Evolutionary conservation across 2,888 invertebrate species (phyloP).

Genomic region (Folsomia manolachei): DNA sequence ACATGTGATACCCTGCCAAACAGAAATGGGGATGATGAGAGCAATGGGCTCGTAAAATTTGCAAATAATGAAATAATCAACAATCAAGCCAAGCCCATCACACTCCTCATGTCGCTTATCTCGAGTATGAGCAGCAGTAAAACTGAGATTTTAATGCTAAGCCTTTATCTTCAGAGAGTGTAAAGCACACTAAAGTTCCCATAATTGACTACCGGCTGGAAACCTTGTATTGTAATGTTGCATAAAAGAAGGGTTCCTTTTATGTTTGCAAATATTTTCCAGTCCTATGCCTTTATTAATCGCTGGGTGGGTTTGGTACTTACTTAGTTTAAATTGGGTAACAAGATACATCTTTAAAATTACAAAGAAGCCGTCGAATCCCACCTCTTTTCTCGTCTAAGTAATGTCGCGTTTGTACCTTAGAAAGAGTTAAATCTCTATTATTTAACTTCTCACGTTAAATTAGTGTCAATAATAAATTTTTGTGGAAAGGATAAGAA

Average conservation of each 20-base stretch:
- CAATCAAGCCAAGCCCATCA: not conserved
- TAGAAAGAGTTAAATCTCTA: not conserved
- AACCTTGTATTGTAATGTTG: not conserved
- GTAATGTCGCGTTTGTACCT: not conserved
- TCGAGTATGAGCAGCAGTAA: not conserved
- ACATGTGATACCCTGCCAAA: not conserved
- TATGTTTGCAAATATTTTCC: not conserved
- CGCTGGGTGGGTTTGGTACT: not conserved
- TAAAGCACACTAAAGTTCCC: not conserved
- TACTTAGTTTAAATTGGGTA: too few species aligned
- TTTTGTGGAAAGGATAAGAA: not conserved
- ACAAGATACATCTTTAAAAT: not conserved
- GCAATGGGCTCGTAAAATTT: conserved; percentile 7
- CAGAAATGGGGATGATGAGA: not conserved
- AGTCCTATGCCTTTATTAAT: not conserved
- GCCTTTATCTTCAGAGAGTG: not conserved
- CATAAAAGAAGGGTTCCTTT: not conserved
- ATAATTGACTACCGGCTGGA: not conserved
- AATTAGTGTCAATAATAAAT: not conserved
- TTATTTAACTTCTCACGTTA: not conserved
- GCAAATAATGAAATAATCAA: conserved; percentile 2
- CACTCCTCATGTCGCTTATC: not conserved
- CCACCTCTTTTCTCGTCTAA: not conserved
- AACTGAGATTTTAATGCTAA: not conserved
- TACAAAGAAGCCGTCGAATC: not conserved